These are phyloP conservation scores for Drosophila prostipennis DNA, from an alignment of 2,888 invertebrate genomes.

Conservation along the genomic window DNA sequence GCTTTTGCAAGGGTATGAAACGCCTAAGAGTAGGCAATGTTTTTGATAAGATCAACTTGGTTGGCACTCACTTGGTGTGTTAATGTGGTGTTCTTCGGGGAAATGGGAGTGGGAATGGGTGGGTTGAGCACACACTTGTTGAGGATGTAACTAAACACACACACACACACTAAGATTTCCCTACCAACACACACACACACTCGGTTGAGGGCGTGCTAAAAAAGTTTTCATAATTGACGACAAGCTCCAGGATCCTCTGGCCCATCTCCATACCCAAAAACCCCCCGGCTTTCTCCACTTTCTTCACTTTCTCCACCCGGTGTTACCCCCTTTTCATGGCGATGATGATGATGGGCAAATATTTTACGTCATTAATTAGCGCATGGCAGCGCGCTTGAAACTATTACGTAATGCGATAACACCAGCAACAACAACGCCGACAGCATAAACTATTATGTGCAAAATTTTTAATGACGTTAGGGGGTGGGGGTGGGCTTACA, in stretches of 20 bases:
- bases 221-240: conserved; percentile 76
- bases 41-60: conserved; percentile 61
- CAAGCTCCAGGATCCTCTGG: conserved; percentile 47
- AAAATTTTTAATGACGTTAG: conserved; percentile 55
- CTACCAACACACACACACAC: conserved; percentile 19
- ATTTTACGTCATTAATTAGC: conserved; percentile 76
- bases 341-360: conserved; percentile 69
- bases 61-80: conserved; percentile 29
- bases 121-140: conserved; percentile 51
- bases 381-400: conserved; percentile 56
- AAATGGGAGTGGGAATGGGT: neutral
- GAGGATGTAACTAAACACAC: conserved; percentile 40
- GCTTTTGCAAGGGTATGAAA: neutral
- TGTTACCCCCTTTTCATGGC: conserved; percentile 2
- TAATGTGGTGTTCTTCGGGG: neutral
- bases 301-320: neutral
- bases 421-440: conserved; percentile 27
- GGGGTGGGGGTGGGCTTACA: conserved; percentile 16
- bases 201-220: conserved; percentile 49
- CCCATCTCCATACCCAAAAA: too few species aligned
- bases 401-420: conserved; percentile 72
- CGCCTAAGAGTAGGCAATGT: conserved; percentile 31
- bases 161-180: conserved; percentile 8
- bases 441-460: conserved; percentile 58
- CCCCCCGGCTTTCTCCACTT: neutral